Base-by-base conservation (phyloP, 2,797 vertebrate genomes). In the Smutsia gigantea region DNA sequence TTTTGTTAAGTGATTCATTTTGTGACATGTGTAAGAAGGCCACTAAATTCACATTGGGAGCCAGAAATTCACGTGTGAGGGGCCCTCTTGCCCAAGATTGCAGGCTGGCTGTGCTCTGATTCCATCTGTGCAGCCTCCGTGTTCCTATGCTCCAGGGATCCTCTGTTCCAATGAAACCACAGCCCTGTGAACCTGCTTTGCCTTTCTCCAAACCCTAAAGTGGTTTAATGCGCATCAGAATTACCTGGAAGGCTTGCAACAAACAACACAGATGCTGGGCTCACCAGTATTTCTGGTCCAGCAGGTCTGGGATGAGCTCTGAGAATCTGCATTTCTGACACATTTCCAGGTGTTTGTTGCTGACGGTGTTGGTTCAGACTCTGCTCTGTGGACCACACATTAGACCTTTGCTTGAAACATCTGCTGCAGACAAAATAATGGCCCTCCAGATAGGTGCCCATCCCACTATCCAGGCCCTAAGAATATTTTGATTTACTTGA, bases 261-360 rank as follows among this genome's bases (percentile, higher is more conserved):
- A 61, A 2, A 11, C 6, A 61, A 2, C 10, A 66, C 14, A 69
- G 71, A 55, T 84, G 3, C 25, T 39, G 49, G 46, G 55, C 46
- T 88, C 21, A 14, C 15, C 55, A 46, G 59, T 46, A 42, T 59
- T 89, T 87, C 34, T 64, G 34, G 29, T 71, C 87, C 4, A 37
- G 66, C 49, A 87, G 79, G 7, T 77, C n/a, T 72, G 34, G 42
- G 46, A 4, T 27, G 29, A 81, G 15, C 15, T 10, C 64, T 51
- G 53, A 77, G 59, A 72, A 57, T 78, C 79, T 90, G 17, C 29
- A 77, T 84, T 92, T 90, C 46, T 78, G 49, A 92, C 25, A 84
- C 59, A 92, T 88, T 39, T 18, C 49, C 37, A 37, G 29, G 10
- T 23, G 27, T 25, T 7, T 23, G 27, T 31, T 37, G 31, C 55